Evolutionary conservation across 1,140 invertebrate species (phyloP).

Genomic region (Ruditapes philippinarum): DNA sequence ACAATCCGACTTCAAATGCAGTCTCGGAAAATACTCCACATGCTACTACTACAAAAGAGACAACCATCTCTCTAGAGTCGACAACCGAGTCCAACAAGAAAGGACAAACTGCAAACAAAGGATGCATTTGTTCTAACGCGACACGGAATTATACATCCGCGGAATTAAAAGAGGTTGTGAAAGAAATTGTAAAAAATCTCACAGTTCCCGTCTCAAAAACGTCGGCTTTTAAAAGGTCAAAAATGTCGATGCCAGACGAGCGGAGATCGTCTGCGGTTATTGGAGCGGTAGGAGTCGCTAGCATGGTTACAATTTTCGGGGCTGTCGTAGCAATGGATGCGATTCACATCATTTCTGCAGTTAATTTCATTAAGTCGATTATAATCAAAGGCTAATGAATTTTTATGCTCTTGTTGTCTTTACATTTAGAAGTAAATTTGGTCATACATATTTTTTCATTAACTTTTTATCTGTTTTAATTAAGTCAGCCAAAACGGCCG

Average conservation of each 20-base stretch:
- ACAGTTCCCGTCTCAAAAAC: neutral
- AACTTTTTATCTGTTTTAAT: too few species aligned
- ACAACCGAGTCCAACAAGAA: too few species aligned
- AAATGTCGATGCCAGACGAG: conserved; percentile 2
- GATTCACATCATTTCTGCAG: neutral
- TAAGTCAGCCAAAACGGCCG: too few species aligned
- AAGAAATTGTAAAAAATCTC: neutral
- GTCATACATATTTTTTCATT: too few species aligned
- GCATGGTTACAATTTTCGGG: neutral
- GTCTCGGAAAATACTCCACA: too few species aligned
- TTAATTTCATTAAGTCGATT: neutral
- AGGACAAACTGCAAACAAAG: too few species aligned
- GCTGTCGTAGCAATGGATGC: neutral
- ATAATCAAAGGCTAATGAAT: too few species aligned
- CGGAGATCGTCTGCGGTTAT: neutral
- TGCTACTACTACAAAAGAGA: too few species aligned
- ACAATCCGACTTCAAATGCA: too few species aligned
- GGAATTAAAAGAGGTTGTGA: neutral
- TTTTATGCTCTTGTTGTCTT: too few species aligned
- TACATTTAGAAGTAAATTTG: too few species aligned
- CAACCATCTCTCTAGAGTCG: too few species aligned
- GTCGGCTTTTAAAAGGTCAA: neutral
- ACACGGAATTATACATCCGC: neutral
- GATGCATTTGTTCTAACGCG: neutral
- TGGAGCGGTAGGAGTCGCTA: neutral